These are phyloP conservation scores for Sarcophaga variegata DNA, from an alignment of 2,888 invertebrate species.

Conservation along the genomic window DNA sequence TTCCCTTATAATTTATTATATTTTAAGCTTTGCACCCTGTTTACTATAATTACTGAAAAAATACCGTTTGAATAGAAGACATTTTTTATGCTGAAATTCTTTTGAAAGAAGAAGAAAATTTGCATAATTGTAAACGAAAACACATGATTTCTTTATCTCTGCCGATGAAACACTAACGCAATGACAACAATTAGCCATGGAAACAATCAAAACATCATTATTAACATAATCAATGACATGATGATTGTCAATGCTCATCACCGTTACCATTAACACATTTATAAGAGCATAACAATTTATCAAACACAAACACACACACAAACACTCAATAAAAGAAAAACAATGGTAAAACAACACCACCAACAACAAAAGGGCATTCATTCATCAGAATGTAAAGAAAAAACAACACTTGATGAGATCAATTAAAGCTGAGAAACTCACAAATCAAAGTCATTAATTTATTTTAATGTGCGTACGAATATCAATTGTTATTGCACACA, in stretches of 20 bases:
- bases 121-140: constrained; percentile 36
- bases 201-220: constrained; percentile 18
- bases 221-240: neutral
- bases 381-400: neutral
- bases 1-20: no score
- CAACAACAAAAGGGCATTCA: neutral
- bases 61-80: neutral
- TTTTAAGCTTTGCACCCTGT: no score
- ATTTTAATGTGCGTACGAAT: constrained; percentile 35
- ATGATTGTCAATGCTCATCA: constrained; percentile 10
- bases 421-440: constrained; percentile 31
- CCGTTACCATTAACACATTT: constrained; percentile 31
- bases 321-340: neutral
- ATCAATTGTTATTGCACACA: constrained; percentile 25
- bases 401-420: constrained; percentile 16
- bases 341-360: neutral
- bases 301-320: neutral
- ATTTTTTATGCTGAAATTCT: neutral
- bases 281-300: constrained; percentile 54
- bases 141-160: neutral
- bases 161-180: constrained; percentile 26
- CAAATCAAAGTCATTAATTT: constrained; percentile 57
- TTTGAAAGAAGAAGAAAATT: constrained; percentile 21
- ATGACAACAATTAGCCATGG: constrained; percentile 43
- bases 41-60: neutral